Evolutionary conservation across 1,140 invertebrate genomes (phyloP).

Genomic region (Trachymyrmex septentrionalis): DNA sequence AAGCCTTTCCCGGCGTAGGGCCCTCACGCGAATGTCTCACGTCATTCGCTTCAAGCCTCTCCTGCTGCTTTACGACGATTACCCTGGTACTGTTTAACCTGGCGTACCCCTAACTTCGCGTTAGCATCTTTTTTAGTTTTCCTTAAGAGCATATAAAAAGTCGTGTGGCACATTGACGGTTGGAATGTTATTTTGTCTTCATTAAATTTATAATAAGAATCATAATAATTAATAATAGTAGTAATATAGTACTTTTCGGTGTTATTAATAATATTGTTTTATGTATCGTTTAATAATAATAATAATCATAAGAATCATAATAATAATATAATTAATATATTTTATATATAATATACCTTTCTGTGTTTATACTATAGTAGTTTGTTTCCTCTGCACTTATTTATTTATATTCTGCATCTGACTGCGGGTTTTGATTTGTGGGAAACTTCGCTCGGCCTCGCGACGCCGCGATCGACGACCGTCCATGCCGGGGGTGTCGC

Average conservation of each 20-base stretch:
- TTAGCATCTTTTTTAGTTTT: slow-evolving; percentile 51
- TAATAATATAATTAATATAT: slow-evolving; percentile 76
- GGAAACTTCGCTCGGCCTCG: slow-evolving; percentile 77
- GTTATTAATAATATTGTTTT: slow-evolving; percentile 85
- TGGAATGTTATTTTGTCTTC: slow-evolving; percentile 86
- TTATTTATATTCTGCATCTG: slow-evolving; percentile 84
- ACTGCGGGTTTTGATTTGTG: slow-evolving; percentile 86
- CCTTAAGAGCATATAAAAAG: slow-evolving; percentile 86
- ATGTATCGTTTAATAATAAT: slow-evolving; percentile 83
- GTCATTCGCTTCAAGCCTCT: slow-evolving; percentile 22
- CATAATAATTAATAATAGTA: slow-evolving; percentile 80
- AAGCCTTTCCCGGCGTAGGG: background rate
- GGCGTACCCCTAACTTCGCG: slow-evolving; percentile 55
- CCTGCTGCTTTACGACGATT: slow-evolving; percentile 70
- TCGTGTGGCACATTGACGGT: slow-evolving; percentile 87
- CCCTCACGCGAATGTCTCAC: slow-evolving; percentile 20
- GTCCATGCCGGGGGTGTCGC: background rate
- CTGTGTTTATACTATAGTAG: slow-evolving; percentile 81
- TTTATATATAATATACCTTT: slow-evolving; percentile 80
- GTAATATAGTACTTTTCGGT: slow-evolving; percentile 84
- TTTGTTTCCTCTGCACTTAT: slow-evolving; percentile 83
- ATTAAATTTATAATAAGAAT: slow-evolving; percentile 81
- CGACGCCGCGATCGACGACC: slow-evolving; percentile 48
- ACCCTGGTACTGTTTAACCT: slow-evolving; percentile 67
- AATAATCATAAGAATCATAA: slow-evolving; percentile 73